A percentile compares a stretch with the other conserved stretches of the same genome.
Conservation (phyloP, 1,140 invertebrate genomes). For the Rhynchophorus ferrugineus region DNA sequence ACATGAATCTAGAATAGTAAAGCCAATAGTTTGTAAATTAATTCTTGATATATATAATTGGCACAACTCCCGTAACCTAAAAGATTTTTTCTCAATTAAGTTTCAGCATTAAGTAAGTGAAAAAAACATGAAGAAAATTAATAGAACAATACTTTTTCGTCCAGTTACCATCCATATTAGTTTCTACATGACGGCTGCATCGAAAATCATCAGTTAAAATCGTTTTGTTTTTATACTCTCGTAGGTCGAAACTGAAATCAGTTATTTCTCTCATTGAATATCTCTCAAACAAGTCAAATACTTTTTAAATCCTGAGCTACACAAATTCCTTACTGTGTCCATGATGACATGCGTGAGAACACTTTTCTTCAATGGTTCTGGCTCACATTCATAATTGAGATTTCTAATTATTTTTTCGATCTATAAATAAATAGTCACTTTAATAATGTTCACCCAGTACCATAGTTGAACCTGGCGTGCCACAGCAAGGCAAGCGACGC, state of each 20-base stretch:
- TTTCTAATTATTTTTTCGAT: conserved; percentile 18
- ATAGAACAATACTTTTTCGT: conserved; percentile 22
- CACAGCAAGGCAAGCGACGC: conserved; percentile 26
- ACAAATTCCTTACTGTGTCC: conserved; percentile 13
- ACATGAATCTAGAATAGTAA: conserved; percentile 13
- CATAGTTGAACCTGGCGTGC: conserved; percentile 20
- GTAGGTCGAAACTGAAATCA: conserved; percentile 24
- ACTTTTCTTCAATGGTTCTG: conserved; percentile 7
- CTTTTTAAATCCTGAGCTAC: conserved; percentile 26
- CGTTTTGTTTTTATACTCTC: conserved; percentile 17
- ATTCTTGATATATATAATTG: conserved; percentile 21
- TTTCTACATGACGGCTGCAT: conserved; percentile 22
- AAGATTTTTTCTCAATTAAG: conserved; percentile 6
- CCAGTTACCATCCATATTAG: conserved; percentile 25
- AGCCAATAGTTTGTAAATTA: conserved; percentile 15
- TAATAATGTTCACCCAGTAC: not conserved
- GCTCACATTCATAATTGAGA: conserved; percentile 14
- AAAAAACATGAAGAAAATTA: not conserved
- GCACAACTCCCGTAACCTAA: conserved; percentile 27
- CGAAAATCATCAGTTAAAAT: conserved; percentile 22
- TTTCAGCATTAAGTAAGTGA: not conserved
- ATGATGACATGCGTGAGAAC: conserved; percentile 8
- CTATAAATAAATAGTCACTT: conserved; percentile 16
- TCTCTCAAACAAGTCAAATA: conserved; percentile 2
- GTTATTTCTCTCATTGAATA: not conserved